Conservation (phyloP, 2,797 vertebrate species). For the Onychomys leucogaster region DNA sequence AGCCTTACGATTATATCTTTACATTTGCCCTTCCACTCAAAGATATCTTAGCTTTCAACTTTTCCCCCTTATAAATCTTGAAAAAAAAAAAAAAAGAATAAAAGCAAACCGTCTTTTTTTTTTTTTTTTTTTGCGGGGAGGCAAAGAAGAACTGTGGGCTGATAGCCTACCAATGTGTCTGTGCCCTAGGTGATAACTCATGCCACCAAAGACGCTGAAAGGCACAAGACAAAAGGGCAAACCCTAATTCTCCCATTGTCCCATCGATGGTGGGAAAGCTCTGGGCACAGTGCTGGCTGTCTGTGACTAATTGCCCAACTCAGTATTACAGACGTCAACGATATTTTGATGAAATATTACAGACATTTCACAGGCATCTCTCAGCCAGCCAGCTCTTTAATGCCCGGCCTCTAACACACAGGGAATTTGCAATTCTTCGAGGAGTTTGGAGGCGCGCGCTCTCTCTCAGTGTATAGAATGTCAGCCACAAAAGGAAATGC, state of each 20-base stretch:
- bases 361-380: background rate
- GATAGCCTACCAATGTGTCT: background rate
- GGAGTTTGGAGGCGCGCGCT: background rate
- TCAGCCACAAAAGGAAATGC: slow-evolving; percentile 63
- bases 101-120: slow-evolving; percentile 56
- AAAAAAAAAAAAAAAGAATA: background rate
- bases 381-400: slow-evolving; percentile 2
- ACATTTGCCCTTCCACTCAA: background rate
- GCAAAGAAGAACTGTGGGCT: background rate
- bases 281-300: background rate
- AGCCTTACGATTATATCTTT: background rate
- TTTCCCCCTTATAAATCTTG: background rate
- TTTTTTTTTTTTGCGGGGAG: slow-evolving; percentile 49
- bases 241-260: background rate
- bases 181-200: background rate
- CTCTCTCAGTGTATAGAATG: slow-evolving; percentile 47
- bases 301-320: slow-evolving; percentile 66
- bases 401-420: background rate
- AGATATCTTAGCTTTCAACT: slow-evolving; percentile 21
- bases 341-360: background rate
- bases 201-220: background rate
- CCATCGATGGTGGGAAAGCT: background rate
- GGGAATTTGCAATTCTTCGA: background rate
- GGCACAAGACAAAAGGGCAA: background rate
- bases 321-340: background rate